A percentile compares a stretch with the other conserved stretches of the same genome.
Evolutionary conservation across 2,888 invertebrate species (phyloP).

Genomic region (Standfussiana lucernea): DNA sequence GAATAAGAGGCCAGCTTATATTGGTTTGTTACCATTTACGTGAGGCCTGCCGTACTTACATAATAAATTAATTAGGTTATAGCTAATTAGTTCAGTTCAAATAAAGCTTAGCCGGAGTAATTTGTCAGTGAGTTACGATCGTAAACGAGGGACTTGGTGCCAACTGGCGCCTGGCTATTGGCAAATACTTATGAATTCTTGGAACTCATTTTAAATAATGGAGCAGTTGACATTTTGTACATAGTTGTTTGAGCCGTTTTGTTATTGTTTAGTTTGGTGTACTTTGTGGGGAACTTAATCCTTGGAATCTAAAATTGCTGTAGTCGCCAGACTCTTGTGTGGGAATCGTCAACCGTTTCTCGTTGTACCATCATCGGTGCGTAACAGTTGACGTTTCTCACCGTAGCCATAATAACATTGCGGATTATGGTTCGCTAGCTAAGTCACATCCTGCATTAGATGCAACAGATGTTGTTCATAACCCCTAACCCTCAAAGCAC

Average conservation of each 20-base stretch:
- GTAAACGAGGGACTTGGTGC: slow-evolving; percentile 33
- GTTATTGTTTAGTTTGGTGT: slow-evolving; percentile 12
- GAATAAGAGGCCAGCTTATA: background rate
- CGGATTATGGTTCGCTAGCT: background rate
- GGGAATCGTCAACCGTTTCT: background rate
- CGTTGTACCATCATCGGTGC: background rate
- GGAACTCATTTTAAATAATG: slow-evolving; percentile 44
- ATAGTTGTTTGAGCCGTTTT: slow-evolving; percentile 22
- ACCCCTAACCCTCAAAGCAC: background rate
- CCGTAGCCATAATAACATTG: background rate
- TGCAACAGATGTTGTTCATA: background rate
- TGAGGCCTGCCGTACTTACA: background rate
- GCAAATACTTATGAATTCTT: slow-evolving; percentile 51
- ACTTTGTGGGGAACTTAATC: background rate
- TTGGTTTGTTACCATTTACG: background rate
- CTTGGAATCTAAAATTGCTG: background rate
- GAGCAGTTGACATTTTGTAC: slow-evolving; percentile 43
- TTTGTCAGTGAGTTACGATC: slow-evolving; percentile 54
- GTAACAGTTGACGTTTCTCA: background rate
- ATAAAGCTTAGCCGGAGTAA: slow-evolving; percentile 34
- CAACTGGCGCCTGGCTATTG: slow-evolving; percentile 56
- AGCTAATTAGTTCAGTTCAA: slow-evolving; percentile 27
- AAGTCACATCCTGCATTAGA: background rate
- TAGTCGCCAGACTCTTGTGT: background rate
- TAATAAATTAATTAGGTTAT: slow-evolving; percentile 24